Evolutionary conservation across 2,888 invertebrate species (phyloP).

Genomic region (Doris montereyensis): DNA sequence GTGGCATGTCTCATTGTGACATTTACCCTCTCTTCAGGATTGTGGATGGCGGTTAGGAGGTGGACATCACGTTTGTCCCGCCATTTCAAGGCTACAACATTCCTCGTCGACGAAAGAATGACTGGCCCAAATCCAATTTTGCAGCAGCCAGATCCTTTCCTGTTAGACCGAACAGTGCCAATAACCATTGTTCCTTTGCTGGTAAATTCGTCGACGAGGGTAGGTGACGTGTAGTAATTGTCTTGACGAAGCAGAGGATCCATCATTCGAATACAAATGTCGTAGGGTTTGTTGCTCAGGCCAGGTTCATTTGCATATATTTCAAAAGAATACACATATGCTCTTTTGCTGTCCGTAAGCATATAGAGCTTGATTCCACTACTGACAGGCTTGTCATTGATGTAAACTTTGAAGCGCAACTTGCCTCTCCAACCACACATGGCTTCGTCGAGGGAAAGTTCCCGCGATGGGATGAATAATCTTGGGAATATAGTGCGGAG

Average conservation of each 20-base stretch:
- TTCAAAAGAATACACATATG: constrained; percentile 12
- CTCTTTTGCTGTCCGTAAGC: constrained; percentile 11
- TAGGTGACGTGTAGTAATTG: constrained; percentile 36
- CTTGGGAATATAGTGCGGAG: neutral
- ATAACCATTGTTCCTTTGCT: constrained; percentile 14
- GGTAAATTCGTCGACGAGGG: neutral
- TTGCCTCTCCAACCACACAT: constrained; percentile 26
- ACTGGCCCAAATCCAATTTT: no score
- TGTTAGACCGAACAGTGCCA: constrained; percentile 27
- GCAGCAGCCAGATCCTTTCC: no score
- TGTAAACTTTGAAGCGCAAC: constrained; percentile 13
- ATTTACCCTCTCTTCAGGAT: neutral
- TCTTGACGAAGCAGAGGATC: neutral
- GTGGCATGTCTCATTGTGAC: constrained; percentile 5
- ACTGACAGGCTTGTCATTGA: constrained; percentile 20
- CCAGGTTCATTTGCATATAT: constrained; percentile 2
- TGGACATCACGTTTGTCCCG: constrained; percentile 27
- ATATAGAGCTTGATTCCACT: constrained; percentile 31
- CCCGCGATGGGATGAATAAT: neutral
- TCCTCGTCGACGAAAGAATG: neutral
- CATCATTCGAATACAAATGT: neutral
- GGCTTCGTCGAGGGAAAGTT: neutral
- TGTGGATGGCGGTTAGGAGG: constrained; percentile 21
- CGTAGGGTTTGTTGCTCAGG: constrained; percentile 1
- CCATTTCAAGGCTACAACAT: constrained; percentile 11